Conservation (phyloP, 2,797 vertebrate species). For the Hoplostethus mediterraneus region DNA sequence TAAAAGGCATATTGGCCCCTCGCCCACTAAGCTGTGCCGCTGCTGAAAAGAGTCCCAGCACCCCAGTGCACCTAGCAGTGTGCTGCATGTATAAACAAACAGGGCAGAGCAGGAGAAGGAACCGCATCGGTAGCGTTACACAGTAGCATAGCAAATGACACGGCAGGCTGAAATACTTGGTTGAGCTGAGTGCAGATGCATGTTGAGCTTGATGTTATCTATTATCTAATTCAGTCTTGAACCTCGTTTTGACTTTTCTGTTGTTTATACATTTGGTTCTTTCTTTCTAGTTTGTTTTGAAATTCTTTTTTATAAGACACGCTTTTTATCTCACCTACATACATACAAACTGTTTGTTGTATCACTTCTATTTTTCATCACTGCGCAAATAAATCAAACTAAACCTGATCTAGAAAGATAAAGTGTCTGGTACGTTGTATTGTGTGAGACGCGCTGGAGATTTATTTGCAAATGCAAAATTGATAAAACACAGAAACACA, state of each 20-base stretch:
- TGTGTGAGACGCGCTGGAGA: conserved; percentile 40
- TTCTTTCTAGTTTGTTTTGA: conserved; percentile 15
- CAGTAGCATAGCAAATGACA: neutral
- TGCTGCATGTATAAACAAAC: conserved; percentile 46
- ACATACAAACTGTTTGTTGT: neutral
- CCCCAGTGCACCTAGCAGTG: conserved; percentile 12
- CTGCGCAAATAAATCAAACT: conserved; percentile 16
- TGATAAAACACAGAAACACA: too few species aligned
- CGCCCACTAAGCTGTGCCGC: conserved; percentile 13
- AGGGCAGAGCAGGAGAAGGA: conserved; percentile 12
- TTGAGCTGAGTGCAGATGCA: neutral
- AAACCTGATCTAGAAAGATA: conserved; percentile 2
- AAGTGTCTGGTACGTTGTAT: neutral
- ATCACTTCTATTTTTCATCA: conserved; percentile 22
- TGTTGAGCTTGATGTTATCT: conserved; percentile 14
- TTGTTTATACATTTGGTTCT: conserved; percentile 40
- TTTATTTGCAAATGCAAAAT: conserved; percentile 5
- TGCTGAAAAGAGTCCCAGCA: conserved; percentile 20
- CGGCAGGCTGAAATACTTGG: neutral
- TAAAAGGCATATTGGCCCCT: conserved; percentile 42
- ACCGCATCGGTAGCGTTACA: conserved; percentile 9
- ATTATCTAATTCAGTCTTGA: conserved; percentile 16
- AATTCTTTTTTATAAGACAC: conserved; percentile 27
- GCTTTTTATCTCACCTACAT: conserved; percentile 39
- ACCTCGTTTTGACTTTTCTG: conserved; percentile 31